A percentile compares a stretch with the other conserved stretches of the same genome.
These are phyloP conservation scores for Halyomorpha halys DNA, from an alignment of 1,140 invertebrate species.

Conservation along the genomic window DNA sequence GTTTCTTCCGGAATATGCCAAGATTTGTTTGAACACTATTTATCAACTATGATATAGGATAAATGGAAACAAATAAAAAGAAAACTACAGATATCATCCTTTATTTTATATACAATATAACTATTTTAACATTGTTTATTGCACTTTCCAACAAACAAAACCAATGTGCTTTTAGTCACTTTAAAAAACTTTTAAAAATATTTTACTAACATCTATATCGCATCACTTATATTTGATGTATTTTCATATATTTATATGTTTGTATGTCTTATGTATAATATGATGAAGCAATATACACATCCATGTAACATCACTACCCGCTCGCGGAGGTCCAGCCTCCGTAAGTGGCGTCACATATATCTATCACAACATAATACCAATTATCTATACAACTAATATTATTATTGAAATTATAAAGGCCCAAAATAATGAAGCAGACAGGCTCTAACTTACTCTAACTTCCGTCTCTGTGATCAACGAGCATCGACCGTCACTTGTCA, in stretches of 20 bases:
- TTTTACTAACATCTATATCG: conserved; percentile 24
- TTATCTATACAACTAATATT: conserved; percentile 18
- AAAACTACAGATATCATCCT: neutral
- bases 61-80: no score
- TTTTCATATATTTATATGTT: conserved; percentile 20
- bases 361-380: conserved; percentile 24
- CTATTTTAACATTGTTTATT: conserved; percentile 28
- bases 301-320: conserved; percentile 22
- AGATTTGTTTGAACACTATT: no score
- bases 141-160: conserved; percentile 28
- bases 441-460: conserved; percentile 4
- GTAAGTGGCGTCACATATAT: conserved; percentile 19
- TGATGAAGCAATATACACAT: conserved; percentile 20
- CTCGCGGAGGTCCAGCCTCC: conserved; percentile 27
- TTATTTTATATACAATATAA: conserved; percentile 27
- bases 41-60: no score
- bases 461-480: no score
- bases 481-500: no score
- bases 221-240: conserved; percentile 14
- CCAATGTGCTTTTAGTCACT: conserved; percentile 21
- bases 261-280: conserved; percentile 22
- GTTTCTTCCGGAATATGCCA: no score
- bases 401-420: conserved; percentile 16
- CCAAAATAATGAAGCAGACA: conserved; percentile 21
- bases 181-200: conserved; percentile 31